Evolutionary conservation across 2,113 vertebrate species (phyloP), one percentile per base, ranked within the genome.

Genomic region (Psettodes erumei): DNA sequence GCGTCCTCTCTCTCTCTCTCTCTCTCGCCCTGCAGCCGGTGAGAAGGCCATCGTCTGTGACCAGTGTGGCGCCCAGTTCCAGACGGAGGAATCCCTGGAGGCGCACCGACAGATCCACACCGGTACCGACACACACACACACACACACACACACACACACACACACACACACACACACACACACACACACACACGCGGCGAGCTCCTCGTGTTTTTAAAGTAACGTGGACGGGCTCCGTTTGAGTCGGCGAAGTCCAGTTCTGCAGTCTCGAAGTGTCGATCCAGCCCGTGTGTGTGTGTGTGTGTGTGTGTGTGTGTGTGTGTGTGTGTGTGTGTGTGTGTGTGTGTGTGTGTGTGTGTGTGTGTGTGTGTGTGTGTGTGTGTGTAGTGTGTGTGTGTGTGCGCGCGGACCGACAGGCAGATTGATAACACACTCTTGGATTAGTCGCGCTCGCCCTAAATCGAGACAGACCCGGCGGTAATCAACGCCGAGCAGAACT

Each of bases 41-140:
- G 96, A 98, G 90, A 99, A 99, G 88, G 96, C 96, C 91, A 96
- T 98, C 40, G 96, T 98, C 43, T 99, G 98, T 66, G 98, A 99
- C 90, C 97, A 99, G 92, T 99, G 98, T 0, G 98, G 98, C 0
- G 96, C 97, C 75, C 98, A 99, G 90, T 99, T 99, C 91, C 96
- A 98, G 0, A 99, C 97, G 30, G 97, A 99, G 66, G 97, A 99
- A 5, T 97, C 96, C 38, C 94, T 99, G 91, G 98, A 98, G 90
- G 94, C 95, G 2, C 98, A 99, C 92, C 93, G 97, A 84, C 95
- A 96, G 93, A 97, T 97, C 25, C 98, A 99, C 85, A 98, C 96
- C 0, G 98, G 98, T 99, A 93, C 51, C 94, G 88, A 66, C 64
- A 33, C 69, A 28, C 73, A 45, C 75, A 60, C 58, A 30, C 23